These are phyloP conservation scores for Rhadina sibilatrix DNA, from an alignment of 2,113 vertebrate species.

Conservation along the genomic window DNA sequence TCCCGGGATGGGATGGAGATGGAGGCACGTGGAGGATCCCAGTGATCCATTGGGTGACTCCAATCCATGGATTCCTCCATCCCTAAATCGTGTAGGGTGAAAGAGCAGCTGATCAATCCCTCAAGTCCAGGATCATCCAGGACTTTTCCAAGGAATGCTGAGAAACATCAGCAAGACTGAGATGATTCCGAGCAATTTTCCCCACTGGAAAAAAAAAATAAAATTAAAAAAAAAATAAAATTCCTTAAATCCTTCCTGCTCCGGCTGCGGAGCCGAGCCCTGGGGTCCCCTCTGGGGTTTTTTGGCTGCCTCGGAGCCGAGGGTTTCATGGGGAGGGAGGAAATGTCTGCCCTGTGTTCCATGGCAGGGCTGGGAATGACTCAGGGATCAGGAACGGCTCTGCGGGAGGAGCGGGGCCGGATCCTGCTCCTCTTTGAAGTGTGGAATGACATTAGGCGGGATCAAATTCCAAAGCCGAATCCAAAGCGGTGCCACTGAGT, in stretches of 20 bases:
- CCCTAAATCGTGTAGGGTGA: accelerated
- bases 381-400: not conserved
- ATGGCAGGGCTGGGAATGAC: not conserved
- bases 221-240: not conserved
- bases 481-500: not conserved
- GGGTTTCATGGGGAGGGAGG: not conserved
- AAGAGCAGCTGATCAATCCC: not conserved
- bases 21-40: not conserved
- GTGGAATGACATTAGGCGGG: not conserved
- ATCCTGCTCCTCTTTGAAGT: constrained; percentile 1
- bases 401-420: not conserved
- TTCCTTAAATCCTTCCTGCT: not conserved
- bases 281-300: not conserved
- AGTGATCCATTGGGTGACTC: accelerated
- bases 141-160: not conserved
- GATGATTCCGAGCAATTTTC: not conserved
- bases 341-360: not conserved
- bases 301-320: not conserved
- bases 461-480: not conserved
- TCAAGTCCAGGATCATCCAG: not conserved
- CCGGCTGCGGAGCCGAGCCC: accelerated
- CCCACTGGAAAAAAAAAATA: not conserved
- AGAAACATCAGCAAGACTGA: not conserved
- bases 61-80: accelerated
- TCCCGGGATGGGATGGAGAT: accelerated